Evolutionary conservation across 1,140 invertebrate genomes (phyloP).

Genomic region (Drosophila bipectinata): DNA sequence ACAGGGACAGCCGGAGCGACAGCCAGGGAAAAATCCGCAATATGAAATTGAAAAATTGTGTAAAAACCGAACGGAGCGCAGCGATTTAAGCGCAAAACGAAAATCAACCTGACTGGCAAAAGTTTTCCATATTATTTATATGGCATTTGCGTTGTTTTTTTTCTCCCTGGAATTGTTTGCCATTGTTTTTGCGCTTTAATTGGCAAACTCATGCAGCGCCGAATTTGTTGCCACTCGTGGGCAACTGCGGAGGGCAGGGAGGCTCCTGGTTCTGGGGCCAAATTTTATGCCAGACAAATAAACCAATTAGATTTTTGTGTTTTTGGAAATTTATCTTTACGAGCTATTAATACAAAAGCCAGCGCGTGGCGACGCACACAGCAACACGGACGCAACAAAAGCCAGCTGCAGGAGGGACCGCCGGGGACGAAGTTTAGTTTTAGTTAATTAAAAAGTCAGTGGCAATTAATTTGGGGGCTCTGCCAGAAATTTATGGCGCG

Average conservation of each 20-base stretch:
- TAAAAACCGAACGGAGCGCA: conserved; percentile 14
- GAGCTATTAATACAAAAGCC: conserved; percentile 70
- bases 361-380: conserved; percentile 53
- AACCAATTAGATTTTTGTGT: conserved; percentile 62
- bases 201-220: conserved; percentile 37
- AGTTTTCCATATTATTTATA: conserved; percentile 20
- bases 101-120: conserved; percentile 27
- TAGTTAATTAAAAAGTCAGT: conserved; percentile 78
- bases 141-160: neutral
- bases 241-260: neutral
- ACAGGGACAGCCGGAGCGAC: too few relatives aligned
- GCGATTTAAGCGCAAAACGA: conserved; percentile 15
- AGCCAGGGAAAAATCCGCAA: conserved; percentile 6
- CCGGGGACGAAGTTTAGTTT: conserved; percentile 55
- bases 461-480: conserved; percentile 67
- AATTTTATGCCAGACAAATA: conserved; percentile 66
- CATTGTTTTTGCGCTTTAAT: conserved; percentile 28
- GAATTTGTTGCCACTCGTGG: conserved; percentile 24
- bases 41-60: conserved; percentile 38
- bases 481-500: conserved; percentile 55
- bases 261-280: conserved; percentile 21
- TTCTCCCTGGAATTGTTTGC: conserved; percentile 8
- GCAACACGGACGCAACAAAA: conserved; percentile 5
- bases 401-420: conserved; percentile 1
- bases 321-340: conserved; percentile 70